phyloP scores from a whole-genome alignment of 2,113 vertebrate genomes.

The Rhabdornis inornatus region DNA sequence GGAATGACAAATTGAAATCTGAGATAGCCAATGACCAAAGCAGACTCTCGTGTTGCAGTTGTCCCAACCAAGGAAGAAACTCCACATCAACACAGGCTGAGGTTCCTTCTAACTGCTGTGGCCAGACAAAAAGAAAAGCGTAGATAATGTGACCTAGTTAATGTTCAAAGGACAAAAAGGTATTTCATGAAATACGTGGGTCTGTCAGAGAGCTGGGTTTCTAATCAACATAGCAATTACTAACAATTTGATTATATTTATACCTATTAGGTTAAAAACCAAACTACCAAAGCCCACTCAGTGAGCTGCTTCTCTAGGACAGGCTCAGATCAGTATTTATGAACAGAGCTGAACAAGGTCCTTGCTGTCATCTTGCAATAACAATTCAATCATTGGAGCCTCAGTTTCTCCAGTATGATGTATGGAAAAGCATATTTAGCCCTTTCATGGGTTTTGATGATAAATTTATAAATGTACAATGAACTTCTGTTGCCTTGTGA shows the following conservation, averaged over 20 bases:
- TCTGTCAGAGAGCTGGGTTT: background rate
- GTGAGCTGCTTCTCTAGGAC: background rate
- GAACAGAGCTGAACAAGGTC: background rate
- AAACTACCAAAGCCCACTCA: background rate
- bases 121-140: background rate
- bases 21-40: background rate
- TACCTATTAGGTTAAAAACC: background rate
- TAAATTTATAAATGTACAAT: background rate
- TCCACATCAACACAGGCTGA: background rate
- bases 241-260: background rate
- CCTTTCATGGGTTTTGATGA: conserved; percentile 5
- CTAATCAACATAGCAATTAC: background rate
- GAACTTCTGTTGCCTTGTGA: background rate
- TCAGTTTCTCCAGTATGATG: background rate
- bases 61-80: background rate
- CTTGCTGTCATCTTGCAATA: background rate
- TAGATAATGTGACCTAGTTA: background rate
- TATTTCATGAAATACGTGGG: background rate
- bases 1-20: background rate
- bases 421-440: background rate
- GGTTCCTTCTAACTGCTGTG: background rate
- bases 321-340: background rate
- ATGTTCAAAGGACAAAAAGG: background rate
- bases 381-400: background rate
- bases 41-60: background rate